These are phyloP conservation scores for Clinocottus analis DNA, from an alignment of 2,113 vertebrate species.

Conservation along the genomic window DNA sequence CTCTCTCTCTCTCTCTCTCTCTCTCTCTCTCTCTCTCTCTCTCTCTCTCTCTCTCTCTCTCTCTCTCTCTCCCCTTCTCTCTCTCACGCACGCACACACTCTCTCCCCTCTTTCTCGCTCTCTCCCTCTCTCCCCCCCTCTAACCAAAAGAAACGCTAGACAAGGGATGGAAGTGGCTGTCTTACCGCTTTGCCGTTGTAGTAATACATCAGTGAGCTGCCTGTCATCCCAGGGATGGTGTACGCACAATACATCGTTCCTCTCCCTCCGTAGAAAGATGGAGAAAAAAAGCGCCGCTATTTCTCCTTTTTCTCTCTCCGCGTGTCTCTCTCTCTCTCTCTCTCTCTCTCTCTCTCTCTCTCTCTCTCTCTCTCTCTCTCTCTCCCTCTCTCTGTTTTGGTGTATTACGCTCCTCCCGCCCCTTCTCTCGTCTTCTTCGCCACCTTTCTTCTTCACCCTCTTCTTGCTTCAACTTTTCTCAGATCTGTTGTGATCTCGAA, in stretches of 20 bases:
- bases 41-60: not conserved
- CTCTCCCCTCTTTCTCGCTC: not conserved
- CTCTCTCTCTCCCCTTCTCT: not conserved
- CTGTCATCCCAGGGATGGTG: slow-evolving; percentile 94
- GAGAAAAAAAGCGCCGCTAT: slow-evolving; percentile 12
- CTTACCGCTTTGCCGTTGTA: slow-evolving; percentile 98
- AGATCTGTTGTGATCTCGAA: slow-evolving; percentile 79
- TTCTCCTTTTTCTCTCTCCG: slow-evolving; percentile 33
- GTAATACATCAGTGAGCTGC: slow-evolving; percentile 95
- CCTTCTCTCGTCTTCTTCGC: slow-evolving; percentile 36
- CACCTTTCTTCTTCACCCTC: slow-evolving; percentile 73
- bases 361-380: slow-evolving; percentile 19
- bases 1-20: slow-evolving; percentile 20
- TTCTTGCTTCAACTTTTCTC: slow-evolving; percentile 83
- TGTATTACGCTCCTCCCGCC: slow-evolving; percentile 36
- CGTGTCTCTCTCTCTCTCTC: slow-evolving; percentile 13
- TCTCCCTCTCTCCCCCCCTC: slow-evolving; percentile 35
- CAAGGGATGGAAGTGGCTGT: slow-evolving; percentile 64
- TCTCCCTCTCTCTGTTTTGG: slow-evolving; percentile 24
- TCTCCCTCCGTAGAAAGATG: slow-evolving; percentile 52
- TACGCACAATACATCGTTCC: slow-evolving; percentile 94
- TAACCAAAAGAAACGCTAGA: not conserved
- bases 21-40: not conserved
- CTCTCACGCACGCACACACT: not conserved
- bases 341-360: slow-evolving; percentile 12